phyloP scores from a whole-genome alignment of 2,797 vertebrate genomes.

The Peromyscus aztecus region DNA sequence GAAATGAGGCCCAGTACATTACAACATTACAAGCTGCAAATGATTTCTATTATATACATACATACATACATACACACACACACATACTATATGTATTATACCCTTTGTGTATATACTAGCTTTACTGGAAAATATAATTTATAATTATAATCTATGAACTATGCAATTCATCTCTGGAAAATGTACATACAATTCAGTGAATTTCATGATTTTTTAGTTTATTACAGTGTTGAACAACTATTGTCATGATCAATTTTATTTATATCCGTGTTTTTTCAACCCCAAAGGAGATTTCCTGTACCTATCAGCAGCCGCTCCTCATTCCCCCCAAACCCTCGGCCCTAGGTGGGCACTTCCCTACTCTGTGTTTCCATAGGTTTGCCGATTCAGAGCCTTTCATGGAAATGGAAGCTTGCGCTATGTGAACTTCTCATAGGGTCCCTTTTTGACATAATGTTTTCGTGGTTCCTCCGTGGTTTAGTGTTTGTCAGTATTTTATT shows the following conservation, averaged over 20 bases:
- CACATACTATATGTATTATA: neutral
- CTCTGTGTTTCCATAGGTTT: slow-evolving; percentile 14
- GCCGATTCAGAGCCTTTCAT: neutral
- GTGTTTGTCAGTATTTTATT: neutral
- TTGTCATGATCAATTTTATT: slow-evolving; percentile 8
- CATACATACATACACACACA: neutral
- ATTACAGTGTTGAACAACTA: neutral
- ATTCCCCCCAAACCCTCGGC: neutral
- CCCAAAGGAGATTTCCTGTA: neutral
- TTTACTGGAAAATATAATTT: neutral
- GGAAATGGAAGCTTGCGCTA: neutral
- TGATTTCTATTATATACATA: neutral
- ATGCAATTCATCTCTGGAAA: neutral
- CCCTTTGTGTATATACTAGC: neutral
- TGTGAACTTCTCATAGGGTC: neutral
- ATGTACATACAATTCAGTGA: neutral
- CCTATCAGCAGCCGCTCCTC: neutral
- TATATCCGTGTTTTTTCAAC: neutral
- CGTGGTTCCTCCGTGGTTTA: neutral
- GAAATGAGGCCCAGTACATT: neutral
- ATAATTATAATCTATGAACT: neutral
- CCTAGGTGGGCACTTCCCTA: too few species aligned
- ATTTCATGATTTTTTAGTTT: slow-evolving; percentile 14
- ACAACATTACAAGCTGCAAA: neutral
- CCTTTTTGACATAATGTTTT: neutral